Evolutionary conservation across 2,113 vertebrate genomes (phyloP).

Genomic region (Elephas maximus): DNA sequence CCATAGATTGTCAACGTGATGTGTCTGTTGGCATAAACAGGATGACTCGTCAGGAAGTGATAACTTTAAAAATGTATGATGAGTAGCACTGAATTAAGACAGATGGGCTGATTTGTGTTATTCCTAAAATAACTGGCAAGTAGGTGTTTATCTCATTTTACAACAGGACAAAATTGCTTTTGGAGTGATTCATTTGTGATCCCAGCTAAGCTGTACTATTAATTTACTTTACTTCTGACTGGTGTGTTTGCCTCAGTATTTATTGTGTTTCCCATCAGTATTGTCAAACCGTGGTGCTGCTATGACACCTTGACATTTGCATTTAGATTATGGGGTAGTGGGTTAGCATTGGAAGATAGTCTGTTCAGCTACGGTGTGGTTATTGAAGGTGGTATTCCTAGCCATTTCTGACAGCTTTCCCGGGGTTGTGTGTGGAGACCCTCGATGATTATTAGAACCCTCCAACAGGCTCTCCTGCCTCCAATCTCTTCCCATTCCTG

Average conservation of each 20-base stretch:
- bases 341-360: slow-evolving; percentile 17
- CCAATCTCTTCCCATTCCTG: not conserved
- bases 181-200: slow-evolving; percentile 85
- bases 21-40: slow-evolving; percentile 61
- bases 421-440: not conserved
- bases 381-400: not conserved
- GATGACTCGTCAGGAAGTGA: slow-evolving; percentile 79
- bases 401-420: slow-evolving; percentile 25
- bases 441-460: slow-evolving; percentile 6
- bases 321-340: slow-evolving; percentile 78
- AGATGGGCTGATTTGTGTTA: slow-evolving; percentile 86
- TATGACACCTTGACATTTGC: slow-evolving; percentile 72
- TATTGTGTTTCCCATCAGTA: slow-evolving; percentile 74
- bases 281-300: slow-evolving; percentile 46
- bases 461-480: not conserved
- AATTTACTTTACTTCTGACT: slow-evolving; percentile 83
- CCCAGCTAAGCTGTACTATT: slow-evolving; percentile 82
- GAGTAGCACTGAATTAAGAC: slow-evolving; percentile 82
- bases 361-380: not conserved
- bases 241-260: slow-evolving; percentile 67
- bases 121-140: slow-evolving; percentile 85
- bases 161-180: slow-evolving; percentile 84
- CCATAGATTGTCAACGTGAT: not conserved
- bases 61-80: slow-evolving; percentile 80
- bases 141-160: slow-evolving; percentile 85